Base-by-base conservation (phyloP, 1,140 invertebrate species). In the Musca vetustissima region DNA sequence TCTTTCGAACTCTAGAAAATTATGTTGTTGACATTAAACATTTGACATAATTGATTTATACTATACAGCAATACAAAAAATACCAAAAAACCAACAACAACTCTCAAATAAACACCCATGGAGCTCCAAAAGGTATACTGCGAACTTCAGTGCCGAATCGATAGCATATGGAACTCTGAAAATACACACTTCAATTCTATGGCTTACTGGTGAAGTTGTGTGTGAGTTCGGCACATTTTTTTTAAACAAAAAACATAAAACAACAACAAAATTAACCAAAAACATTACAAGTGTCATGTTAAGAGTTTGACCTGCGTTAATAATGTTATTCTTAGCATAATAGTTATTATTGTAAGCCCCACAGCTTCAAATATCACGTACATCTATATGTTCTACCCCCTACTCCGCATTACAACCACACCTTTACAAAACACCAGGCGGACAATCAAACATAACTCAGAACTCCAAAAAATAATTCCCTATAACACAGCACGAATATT, bases 31-130 rank as follows among this genome's bases (percentile, higher is more conserved):
- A 61, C 57, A 61, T 61, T 61, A 61, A 61, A 61, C 57, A 61
- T 61, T 61, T 61, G 57, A 61, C 57, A 61, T 61, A 61, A 61
- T 61, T 61, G 57, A 61, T 61, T 61, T 61, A 61, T 61, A 61
- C 57, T 61, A 61, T n/a, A 14, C 15, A 36, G n/a, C 28, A 61
- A 59, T 19, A 14, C n/a, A n/a, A 36, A 36, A 61, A 61, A 8
- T 15, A 15, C 17, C 14, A 32, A 32, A 43, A 4, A 9, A 13
- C 15, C 15, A 36, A 61, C 36, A 36, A 17, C 14, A 57, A 19
- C 17, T n/a, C n/a, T 32, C 17, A 36, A 43, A 36, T n/a, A 61
- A 13, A 61, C 57, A 61, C 57, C 57, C 57, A 61, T 19, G 36
- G 57, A 28, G 55, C 9, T 21, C 49, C 0, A 52, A 52, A 52